Evolutionary conservation across 1,140 invertebrate species (phyloP).

Genomic region (Rhyacophila brunnea): DNA sequence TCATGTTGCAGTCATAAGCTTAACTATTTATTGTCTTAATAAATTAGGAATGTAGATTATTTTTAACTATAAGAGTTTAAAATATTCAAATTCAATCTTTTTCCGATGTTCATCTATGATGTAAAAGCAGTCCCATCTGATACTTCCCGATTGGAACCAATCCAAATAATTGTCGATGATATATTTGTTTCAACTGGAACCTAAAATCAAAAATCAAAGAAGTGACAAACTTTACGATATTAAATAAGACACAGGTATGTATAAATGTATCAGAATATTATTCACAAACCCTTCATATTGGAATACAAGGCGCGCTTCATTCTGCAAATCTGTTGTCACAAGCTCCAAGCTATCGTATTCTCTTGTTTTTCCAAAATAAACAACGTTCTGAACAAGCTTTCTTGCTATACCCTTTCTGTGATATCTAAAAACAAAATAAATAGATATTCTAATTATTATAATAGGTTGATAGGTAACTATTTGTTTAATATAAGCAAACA

Average conservation of each 20-base stretch:
- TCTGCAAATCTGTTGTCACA: constrained; percentile 23
- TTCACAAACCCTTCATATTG: constrained; percentile 5
- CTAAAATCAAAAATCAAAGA: constrained; percentile 5
- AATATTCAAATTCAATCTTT: background rate
- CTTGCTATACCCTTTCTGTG: constrained; percentile 20
- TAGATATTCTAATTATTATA: too few relatives aligned
- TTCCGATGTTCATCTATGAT: background rate
- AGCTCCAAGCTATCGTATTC: constrained; percentile 21
- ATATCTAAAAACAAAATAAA: constrained; percentile 21
- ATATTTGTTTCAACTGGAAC: constrained; percentile 30
- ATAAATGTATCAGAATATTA: too few relatives aligned
- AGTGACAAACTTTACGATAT: too few relatives aligned
- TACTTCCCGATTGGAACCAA: constrained; percentile 29
- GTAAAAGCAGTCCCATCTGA: constrained; percentile 15
- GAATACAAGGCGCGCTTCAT: constrained; percentile 22
- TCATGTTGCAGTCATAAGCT: too few relatives aligned
- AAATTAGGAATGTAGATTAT: too few relatives aligned
- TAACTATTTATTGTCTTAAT: too few relatives aligned
- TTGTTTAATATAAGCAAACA: too few relatives aligned
- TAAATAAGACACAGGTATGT: too few relatives aligned
- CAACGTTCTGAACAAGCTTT: constrained; percentile 8
- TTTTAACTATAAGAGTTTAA: background rate
- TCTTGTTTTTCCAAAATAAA: constrained; percentile 4
- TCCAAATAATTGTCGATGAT: constrained; percentile 25
- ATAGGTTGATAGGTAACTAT: too few relatives aligned